Conservation (phyloP, 2,797 vertebrate genomes). For the Poeciliopsis presidionis region DNA sequence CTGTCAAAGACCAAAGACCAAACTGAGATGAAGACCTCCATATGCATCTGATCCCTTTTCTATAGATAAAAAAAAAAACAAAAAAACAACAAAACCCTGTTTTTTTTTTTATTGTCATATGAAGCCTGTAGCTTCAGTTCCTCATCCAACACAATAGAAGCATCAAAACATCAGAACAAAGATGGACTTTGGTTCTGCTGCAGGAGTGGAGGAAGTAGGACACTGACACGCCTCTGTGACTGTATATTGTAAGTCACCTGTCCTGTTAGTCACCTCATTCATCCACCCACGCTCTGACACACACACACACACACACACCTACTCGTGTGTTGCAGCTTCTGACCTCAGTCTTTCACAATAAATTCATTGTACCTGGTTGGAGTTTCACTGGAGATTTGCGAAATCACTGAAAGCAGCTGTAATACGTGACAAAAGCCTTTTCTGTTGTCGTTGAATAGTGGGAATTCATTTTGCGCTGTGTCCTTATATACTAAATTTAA, state of each 20-base stretch:
- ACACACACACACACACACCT: neutral
- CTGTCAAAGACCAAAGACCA: constrained; percentile 36
- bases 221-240: constrained; percentile 45
- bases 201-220: constrained; percentile 16
- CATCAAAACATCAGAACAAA: constrained; percentile 17
- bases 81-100: too few species aligned
- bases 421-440: neutral
- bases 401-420: neutral
- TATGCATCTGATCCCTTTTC: constrained; percentile 11
- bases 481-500: neutral
- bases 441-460: constrained; percentile 1
- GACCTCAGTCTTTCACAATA: constrained; percentile 13
- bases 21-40: constrained; percentile 10
- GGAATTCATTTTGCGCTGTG: constrained; percentile 22
- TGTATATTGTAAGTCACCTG: constrained; percentile 32
- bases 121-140: neutral
- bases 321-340: constrained; percentile 4
- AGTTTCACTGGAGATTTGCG: constrained; percentile 37
- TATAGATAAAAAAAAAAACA: too few species aligned
- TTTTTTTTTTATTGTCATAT: constrained; percentile 1
- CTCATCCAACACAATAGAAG: constrained; percentile 10
- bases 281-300: constrained; percentile 15
- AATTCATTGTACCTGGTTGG: neutral
- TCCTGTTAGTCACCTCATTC: constrained; percentile 13
- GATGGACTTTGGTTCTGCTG: neutral